These are phyloP conservation scores for Mastomys natalensis DNA, from an alignment of 2,113 vertebrate species.

Conservation along the genomic window DNA sequence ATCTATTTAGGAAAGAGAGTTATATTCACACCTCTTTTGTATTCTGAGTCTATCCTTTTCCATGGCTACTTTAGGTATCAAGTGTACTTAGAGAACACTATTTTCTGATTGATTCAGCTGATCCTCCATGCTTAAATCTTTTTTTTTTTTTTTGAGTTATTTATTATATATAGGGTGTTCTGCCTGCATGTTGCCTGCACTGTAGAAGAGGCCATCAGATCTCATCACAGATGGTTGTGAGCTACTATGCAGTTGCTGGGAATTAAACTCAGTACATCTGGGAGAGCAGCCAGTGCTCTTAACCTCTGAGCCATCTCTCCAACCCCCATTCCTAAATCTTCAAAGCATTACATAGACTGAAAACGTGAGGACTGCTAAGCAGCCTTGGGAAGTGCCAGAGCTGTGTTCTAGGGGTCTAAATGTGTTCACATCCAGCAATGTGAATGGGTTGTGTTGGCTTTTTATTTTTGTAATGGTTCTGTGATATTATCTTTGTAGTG, in stretches of 20 bases:
- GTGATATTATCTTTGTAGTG: background rate
- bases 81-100: background rate
- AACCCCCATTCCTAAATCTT: slow-evolving; percentile 4
- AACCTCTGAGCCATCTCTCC: too few relatives aligned
- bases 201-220: too few relatives aligned
- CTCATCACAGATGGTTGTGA: too few relatives aligned
- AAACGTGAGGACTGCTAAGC: background rate
- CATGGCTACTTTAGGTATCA: background rate
- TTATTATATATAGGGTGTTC: too few relatives aligned
- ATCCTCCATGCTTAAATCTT: slow-evolving; percentile 6
- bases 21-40: slow-evolving; percentile 28
- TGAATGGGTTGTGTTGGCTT: background rate
- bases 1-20: slow-evolving; percentile 9
- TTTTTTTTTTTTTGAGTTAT: too few relatives aligned
- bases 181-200: too few relatives aligned
- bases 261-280: too few relatives aligned
- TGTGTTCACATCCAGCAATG: background rate
- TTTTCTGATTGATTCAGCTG: slow-evolving; percentile 36
- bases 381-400: background rate
- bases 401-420: background rate
- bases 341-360: background rate
- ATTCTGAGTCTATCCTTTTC: slow-evolving; percentile 22
- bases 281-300: too few relatives aligned
- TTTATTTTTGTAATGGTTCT: background rate
- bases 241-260: too few relatives aligned